Conservation (phyloP, 2,797 vertebrate species). For the Agapornis canus region DNA sequence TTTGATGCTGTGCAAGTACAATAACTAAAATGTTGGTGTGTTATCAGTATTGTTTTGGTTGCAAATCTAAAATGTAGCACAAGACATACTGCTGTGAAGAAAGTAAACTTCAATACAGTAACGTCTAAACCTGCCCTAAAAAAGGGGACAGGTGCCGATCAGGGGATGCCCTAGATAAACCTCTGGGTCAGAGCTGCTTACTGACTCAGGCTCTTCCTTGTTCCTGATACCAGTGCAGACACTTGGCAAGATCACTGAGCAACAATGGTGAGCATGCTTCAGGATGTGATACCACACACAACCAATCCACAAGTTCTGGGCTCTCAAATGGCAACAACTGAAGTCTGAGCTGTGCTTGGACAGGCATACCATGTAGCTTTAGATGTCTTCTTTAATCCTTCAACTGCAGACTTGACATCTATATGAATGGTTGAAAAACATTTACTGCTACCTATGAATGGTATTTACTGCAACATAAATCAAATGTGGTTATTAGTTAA, state of each 20-base stretch:
- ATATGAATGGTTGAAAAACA: neutral
- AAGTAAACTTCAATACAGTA: neutral
- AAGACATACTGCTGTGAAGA: neutral
- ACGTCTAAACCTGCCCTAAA: neutral
- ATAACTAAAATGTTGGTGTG: neutral
- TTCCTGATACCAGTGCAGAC: neutral
- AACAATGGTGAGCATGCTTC: neutral
- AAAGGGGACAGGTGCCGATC: rapidly evolving
- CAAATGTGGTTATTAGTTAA: neutral
- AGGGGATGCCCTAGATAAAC: neutral
- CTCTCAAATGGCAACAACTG: neutral
- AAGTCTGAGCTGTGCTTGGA: neutral
- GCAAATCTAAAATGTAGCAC: neutral
- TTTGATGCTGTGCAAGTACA: neutral
- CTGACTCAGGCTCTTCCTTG: neutral
- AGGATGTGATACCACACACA: neutral
- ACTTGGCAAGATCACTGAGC: neutral
- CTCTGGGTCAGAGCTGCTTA: neutral
- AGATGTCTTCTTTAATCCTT: neutral
- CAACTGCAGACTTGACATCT: neutral
- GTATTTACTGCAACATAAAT: neutral
- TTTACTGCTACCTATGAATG: neutral
- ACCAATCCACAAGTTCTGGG: neutral
- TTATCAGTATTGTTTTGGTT: neutral
- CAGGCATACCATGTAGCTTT: neutral